These are phyloP conservation scores for Alcedo atthis DNA, from an alignment of 2,797 vertebrate species.

Conservation along the genomic window DNA sequence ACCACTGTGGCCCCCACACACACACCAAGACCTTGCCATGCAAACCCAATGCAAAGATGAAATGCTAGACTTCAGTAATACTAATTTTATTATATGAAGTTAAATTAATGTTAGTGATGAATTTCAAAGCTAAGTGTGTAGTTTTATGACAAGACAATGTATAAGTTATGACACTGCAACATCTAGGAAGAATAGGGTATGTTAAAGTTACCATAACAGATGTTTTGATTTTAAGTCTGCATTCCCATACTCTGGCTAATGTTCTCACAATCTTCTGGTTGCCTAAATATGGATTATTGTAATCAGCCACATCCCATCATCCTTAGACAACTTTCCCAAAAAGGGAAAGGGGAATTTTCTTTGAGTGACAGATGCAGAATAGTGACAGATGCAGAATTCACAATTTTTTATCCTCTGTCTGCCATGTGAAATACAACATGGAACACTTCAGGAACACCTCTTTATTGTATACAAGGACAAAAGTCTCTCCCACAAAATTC, in stretches of 20 bases:
- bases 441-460: background rate
- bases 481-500: background rate
- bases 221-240: constrained; percentile 40
- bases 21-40: background rate
- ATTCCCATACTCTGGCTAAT: constrained; percentile 26
- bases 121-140: background rate
- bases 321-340: constrained; percentile 14
- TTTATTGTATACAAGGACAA: background rate
- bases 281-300: constrained; percentile 41
- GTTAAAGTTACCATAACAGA: constrained; percentile 11
- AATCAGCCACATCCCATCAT: constrained; percentile 30
- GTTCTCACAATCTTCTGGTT: constrained; percentile 38
- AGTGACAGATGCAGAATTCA: constrained; percentile 17
- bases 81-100: background rate
- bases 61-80: background rate
- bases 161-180: background rate
- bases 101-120: background rate
- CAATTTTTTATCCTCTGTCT: background rate
- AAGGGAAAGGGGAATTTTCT: constrained; percentile 17
- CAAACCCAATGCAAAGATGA: background rate
- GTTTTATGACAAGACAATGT: background rate
- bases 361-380: constrained; percentile 23
- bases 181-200: background rate
- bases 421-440: background rate
- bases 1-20: fast-evolving